Conservation (phyloP, 2,797 vertebrate species). For the Threskiornis aethiopicus region DNA sequence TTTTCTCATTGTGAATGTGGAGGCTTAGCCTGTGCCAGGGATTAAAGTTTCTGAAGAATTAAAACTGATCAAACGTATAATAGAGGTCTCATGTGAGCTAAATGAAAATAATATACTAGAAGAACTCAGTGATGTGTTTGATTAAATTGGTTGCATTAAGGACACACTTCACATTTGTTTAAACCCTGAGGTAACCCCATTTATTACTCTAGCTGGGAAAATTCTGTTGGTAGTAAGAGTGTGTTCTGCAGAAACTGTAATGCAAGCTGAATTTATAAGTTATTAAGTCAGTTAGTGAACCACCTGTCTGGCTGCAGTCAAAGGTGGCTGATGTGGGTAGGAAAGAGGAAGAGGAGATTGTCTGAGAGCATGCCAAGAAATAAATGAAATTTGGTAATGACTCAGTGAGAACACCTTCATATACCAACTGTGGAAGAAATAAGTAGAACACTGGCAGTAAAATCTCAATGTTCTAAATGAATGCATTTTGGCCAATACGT, state of each 20-base stretch:
- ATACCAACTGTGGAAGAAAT: background rate
- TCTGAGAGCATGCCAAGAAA: background rate
- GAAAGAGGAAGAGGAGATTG: background rate
- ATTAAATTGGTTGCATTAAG: slow-evolving; percentile 53
- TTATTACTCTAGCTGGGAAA: slow-evolving; percentile 1
- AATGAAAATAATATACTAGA: slow-evolving; percentile 45
- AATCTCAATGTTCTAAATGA: background rate
- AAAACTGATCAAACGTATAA: slow-evolving; percentile 45
- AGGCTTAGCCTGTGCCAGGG: background rate
- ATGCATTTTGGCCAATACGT: background rate
- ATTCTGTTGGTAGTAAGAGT: background rate
- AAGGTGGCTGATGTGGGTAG: background rate
- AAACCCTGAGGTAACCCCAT: slow-evolving; percentile 36
- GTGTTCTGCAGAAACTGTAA: slow-evolving; percentile 1
- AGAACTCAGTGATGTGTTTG: slow-evolving; percentile 49
- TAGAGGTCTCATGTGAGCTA: slow-evolving; percentile 3
- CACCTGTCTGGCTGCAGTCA: background rate
- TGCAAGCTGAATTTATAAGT: slow-evolving; percentile 23
- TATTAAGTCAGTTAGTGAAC: slow-evolving; percentile 29
- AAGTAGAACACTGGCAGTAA: background rate
- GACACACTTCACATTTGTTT: slow-evolving; percentile 45
- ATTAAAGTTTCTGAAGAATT: slow-evolving; percentile 46
- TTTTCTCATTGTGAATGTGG: background rate
- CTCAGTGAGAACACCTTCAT: background rate
- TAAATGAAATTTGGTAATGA: slow-evolving; percentile 14